Evolutionary conservation across 2,797 vertebrate genomes (phyloP).

Genomic region (Ataeniobius toweri): DNA sequence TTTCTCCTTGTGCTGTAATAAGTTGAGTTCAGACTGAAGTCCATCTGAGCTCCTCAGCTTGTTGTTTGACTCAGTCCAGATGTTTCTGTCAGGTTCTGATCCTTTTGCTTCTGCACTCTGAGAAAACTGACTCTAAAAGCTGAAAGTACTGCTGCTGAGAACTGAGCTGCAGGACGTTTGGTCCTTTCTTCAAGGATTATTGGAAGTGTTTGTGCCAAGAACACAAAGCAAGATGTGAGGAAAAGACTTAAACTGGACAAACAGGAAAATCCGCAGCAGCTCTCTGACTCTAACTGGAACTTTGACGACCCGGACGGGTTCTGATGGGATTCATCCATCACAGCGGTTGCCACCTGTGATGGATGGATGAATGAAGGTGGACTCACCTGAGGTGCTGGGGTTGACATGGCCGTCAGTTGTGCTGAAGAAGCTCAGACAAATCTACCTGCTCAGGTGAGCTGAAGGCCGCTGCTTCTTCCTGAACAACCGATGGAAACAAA

Average conservation of each 20-base stretch:
- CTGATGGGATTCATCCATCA: neutral
- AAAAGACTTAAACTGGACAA: constrained; percentile 48
- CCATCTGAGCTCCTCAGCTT: too few relatives aligned
- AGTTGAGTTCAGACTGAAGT: too few relatives aligned
- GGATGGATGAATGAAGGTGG: neutral
- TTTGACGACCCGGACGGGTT: neutral
- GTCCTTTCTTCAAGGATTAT: neutral
- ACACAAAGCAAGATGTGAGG: constrained; percentile 3
- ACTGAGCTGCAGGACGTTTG: neutral
- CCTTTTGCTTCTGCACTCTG: too few relatives aligned
- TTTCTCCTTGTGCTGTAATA: too few relatives aligned
- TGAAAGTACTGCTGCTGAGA: too few relatives aligned
- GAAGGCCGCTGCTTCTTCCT: neutral
- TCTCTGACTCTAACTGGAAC: neutral
- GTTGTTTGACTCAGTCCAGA: too few relatives aligned
- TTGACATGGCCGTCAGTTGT: constrained; percentile 67
- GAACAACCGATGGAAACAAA: constrained; percentile 21
- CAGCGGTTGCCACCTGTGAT: too few relatives aligned
- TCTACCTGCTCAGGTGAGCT: neutral
- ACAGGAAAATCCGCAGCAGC: constrained; percentile 60
- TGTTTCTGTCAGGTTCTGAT: too few relatives aligned
- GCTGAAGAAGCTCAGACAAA: neutral
- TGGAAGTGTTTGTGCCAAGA: neutral
- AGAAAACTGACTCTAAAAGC: too few relatives aligned
- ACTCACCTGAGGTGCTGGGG: constrained; percentile 70